Evolutionary conservation across 2,797 vertebrate species (phyloP).

Genomic region (Gymnothorax javanicus): DNA sequence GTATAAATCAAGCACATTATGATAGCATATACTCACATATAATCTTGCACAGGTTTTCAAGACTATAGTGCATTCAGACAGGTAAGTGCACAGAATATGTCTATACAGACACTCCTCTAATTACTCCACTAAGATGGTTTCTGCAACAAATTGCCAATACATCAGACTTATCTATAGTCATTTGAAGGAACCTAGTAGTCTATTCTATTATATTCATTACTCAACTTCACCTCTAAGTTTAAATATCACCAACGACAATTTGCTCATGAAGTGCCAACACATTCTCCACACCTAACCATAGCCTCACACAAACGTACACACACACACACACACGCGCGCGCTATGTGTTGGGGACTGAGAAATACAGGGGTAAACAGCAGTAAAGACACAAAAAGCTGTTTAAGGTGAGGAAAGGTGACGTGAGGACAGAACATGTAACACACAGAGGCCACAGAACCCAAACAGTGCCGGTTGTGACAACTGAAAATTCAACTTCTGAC

Average conservation of each 20-base stretch:
- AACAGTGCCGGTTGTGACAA: not conserved
- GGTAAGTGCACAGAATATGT: not conserved
- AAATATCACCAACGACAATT: not conserved
- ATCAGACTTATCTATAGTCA: not conserved
- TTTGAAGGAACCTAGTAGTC: not conserved
- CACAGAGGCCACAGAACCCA: not conserved
- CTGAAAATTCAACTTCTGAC: not conserved
- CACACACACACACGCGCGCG: constrained; percentile 15
- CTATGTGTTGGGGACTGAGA: not conserved
- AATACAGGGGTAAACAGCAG: not conserved
- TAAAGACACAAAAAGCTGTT: not conserved
- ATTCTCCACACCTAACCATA: not conserved
- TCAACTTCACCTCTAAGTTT: not conserved
- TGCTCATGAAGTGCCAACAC: not conserved
- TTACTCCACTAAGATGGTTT: not conserved
- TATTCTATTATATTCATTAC: not conserved
- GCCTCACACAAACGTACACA: not conserved
- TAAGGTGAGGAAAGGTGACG: not conserved
- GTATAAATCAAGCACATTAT: not conserved
- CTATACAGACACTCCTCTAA: no score
- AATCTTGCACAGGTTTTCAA: not conserved
- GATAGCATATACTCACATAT: not conserved
- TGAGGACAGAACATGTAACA: not conserved
- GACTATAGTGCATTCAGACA: not conserved
- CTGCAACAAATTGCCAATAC: not conserved